Base-by-base conservation (phyloP, 2,113 vertebrate species). In the Catharus bicknelli region DNA sequence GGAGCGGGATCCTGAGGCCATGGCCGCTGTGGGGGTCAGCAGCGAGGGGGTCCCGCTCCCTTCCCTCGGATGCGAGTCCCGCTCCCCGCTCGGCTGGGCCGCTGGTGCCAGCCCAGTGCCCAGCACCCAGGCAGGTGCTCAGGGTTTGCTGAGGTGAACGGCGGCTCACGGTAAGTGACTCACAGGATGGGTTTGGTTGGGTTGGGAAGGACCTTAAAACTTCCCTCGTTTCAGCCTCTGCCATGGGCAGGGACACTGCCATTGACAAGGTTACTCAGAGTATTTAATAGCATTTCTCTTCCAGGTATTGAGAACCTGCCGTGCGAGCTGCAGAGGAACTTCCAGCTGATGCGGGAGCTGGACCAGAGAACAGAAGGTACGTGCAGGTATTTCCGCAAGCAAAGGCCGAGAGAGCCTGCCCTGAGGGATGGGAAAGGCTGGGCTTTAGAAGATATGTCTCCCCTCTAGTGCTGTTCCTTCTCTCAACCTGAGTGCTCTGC, bases 271-370 rank as follows among this genome's bases (percentile, higher is more conserved):
- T 10, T 16, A 4, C 13, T 30, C 34, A 1, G 78, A 47, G 54
- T 2, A 8, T 30, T 89, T 2, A 40, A 10, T 8, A 21, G 25
- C 34, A 1, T 62, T 79, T 77, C 1, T n/a, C 12, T 93, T 90
- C 20, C 61, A 99, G 99, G 99, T 87, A 99, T 99, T 38, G 99
- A 99, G 95, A 99, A 99, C 86, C 97, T 99, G 42, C 99, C 99
- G 0, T 99, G 98, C 78, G 99, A 99, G 38, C 98, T 99, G 51
- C 99, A 99, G 93, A 98, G 99, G 93, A 99, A 99, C 95, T 99
- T 99, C 83, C 99, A 99, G 76, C 97, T 99, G 94, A 99, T 99
- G 99, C 97, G 98, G 67, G 99, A 99, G 90, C 94, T 99, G 94
- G 99, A 99, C 90, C 99, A 98, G 91, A 97, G 99, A 80, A 99